Base-by-base conservation (phyloP, 2,888 invertebrate genomes). In the Agrotis ipsilon region DNA sequence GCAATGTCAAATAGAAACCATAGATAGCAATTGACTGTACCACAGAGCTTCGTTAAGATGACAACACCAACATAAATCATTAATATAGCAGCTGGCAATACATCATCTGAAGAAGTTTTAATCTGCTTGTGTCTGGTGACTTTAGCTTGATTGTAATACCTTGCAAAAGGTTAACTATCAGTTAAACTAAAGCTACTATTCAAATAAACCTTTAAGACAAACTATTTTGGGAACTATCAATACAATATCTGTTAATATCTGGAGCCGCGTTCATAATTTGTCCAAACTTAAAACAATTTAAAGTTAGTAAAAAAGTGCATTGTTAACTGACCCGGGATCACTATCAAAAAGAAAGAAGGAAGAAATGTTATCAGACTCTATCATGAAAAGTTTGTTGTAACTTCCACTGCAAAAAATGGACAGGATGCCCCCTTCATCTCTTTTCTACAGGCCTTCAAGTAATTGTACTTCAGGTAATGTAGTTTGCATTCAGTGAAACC, bases 61-160 rank as follows among this genome's bases (percentile, higher is more conserved):
- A 64, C 75, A 80, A n/a, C 24, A 51, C 57, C 27, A 21, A n/a
- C 70, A 60, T 74, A 70, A 61, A 72, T 75, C 76, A 68, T 72
- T 55, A 49, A 1, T 19, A 64, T 57, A 58, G 43, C n/a, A 55
- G 43, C n/a, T 18, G 16, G 61, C 51, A 45, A 62, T 80, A 21
- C 27, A 72, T 79, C 46, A 64, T 57, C 24, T 48, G 19, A 0
- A 43, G 39, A 49, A 51, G 45, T 54, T 49, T 55, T 62, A 43
- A 63, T 75, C 13, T 60, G 2, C 19, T 43, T 58, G n/a, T n/a
- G n/a, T n/a, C n/a, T n/a, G 16, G 5, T 45, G 2, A 1, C 5
- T 65, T 19, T 7, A 11, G 27, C n/a, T 32, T 67, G 75, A 59
- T 72, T 67, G 43, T 51, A 57, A 72, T 14, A 49, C 21, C 43